phyloP scores from a whole-genome alignment of 2,888 invertebrate genomes.

The Lottia gigantea region DNA sequence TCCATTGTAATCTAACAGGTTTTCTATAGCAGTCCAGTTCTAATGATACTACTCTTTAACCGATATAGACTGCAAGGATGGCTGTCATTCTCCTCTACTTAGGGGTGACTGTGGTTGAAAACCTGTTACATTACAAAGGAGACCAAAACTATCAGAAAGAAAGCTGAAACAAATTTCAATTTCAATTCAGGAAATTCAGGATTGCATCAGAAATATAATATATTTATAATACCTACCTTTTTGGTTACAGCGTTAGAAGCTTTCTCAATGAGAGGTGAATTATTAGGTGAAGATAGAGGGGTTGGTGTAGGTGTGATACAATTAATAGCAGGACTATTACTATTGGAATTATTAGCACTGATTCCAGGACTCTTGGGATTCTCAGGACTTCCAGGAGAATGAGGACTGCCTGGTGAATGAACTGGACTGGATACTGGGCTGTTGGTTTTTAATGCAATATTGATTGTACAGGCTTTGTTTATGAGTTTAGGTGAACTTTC shows the following conservation, averaged over 20 bases:
- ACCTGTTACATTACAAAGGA: not conserved
- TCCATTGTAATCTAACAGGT: too few relatives aligned
- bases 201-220: not conserved
- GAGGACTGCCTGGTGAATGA: slow-evolving; percentile 49
- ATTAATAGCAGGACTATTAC: slow-evolving; percentile 23
- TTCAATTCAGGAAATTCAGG: too few relatives aligned
- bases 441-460: slow-evolving; percentile 48
- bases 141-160: too few relatives aligned
- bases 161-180: too few relatives aligned
- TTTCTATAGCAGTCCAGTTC: too few relatives aligned
- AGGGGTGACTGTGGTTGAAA: not conserved
- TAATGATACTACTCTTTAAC: too few relatives aligned
- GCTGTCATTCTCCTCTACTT: slow-evolving; percentile 2
- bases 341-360: slow-evolving; percentile 44
- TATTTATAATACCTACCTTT: slow-evolving; percentile 16
- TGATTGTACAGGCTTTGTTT: slow-evolving; percentile 49
- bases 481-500: slow-evolving; percentile 53
- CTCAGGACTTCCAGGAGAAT: slow-evolving; percentile 44
- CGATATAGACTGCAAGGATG: too few relatives aligned
- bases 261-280: slow-evolving; percentile 30
- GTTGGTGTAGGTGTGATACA: slow-evolving; percentile 27
- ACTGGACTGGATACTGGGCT: slow-evolving; percentile 51
- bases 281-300: slow-evolving; percentile 31
- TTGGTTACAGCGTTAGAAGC: slow-evolving; percentile 21
- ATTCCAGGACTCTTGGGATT: slow-evolving; percentile 35